Evolutionary conservation across 2,888 invertebrate species (phyloP), one percentile per base, ranked within the genome.

Genomic region (Cosmopolites sordidus): DNA sequence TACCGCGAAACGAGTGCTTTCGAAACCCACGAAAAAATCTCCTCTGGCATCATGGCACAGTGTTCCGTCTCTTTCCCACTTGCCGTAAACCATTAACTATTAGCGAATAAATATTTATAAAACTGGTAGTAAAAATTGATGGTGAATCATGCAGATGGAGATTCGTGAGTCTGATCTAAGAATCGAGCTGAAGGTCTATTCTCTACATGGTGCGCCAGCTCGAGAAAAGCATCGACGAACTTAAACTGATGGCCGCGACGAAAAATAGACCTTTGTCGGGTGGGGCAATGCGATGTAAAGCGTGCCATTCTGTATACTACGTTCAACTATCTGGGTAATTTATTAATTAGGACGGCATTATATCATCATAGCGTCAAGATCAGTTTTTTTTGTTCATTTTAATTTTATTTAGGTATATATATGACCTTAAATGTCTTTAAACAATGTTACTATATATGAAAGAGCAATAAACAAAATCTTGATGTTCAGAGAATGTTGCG

Each of bases 71-170:
- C n/a, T 33, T 12, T 33, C 33, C 11, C 11, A 6, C 33, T 33
- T 16, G 15, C 40, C 40, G 40, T 16, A 4, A 11, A 14, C 40
- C 17, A 38, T 47, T 43, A 48, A 43, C 44, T 22, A 52, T 56
- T 56, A 52, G 43, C 56, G 56, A 56, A 56, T 56, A 57, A 57
- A 57, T 57, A 57, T 57, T 57, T 57, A 57, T 57, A 57, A 57
- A 51, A 56, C 56, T 43, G 51, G 46, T 45, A 48, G 49, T 51
- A 52, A 45, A 61, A 62, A 58, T 62, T 54, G 30, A 47, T 43
- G 62, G 56, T 62, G 60, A 62, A 53, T 62, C 62, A 62, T 54
- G 53, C 51, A 12, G 37, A 43, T 54, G 18, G 51, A 46, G 43
- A 41, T 30, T 45, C 46, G 52, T 48, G 44, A 43, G 42, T 16